A percentile compares a stretch with the other conserved stretches of the same genome.
These are phyloP conservation scores for Trachops cirrhosus DNA, from an alignment of 2,797 vertebrate species.

Conservation along the genomic window DNA sequence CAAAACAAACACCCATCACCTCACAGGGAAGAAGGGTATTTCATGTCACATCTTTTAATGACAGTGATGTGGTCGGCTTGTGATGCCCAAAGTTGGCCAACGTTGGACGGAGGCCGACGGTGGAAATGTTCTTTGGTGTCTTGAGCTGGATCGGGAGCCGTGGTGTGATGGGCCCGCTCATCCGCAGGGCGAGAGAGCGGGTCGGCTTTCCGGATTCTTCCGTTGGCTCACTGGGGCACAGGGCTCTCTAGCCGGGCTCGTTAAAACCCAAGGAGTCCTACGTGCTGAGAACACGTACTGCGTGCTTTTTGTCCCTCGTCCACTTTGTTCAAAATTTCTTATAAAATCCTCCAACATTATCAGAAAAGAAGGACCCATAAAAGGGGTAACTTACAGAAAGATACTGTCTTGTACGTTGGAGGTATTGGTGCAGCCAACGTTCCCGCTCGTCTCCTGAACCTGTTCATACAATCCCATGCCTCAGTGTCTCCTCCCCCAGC, in stretches of 20 bases:
- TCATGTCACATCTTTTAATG: background rate
- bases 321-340: background rate
- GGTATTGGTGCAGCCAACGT: background rate
- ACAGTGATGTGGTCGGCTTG: background rate
- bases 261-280: background rate
- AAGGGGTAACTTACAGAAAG: background rate
- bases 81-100: background rate
- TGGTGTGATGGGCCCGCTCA: too few species aligned
- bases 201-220: background rate
- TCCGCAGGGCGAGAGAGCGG: too few species aligned
- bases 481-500: background rate
- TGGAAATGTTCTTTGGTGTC: background rate
- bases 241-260: accelerated
- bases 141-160: background rate
- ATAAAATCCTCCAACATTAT: background rate
- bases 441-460: background rate
- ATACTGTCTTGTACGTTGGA: accelerated
- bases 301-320: accelerated
- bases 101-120: too few species aligned
- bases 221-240: accelerated
- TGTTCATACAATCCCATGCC: background rate
- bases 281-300: accelerated
- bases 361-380: background rate
- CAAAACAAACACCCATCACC: background rate
- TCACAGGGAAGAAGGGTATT: background rate